Percentiles rank a stretch among this genome's conserved stretches.
phyloP scores from a whole-genome alignment of 2,888 invertebrate species.

The Pollenia amentaria region DNA sequence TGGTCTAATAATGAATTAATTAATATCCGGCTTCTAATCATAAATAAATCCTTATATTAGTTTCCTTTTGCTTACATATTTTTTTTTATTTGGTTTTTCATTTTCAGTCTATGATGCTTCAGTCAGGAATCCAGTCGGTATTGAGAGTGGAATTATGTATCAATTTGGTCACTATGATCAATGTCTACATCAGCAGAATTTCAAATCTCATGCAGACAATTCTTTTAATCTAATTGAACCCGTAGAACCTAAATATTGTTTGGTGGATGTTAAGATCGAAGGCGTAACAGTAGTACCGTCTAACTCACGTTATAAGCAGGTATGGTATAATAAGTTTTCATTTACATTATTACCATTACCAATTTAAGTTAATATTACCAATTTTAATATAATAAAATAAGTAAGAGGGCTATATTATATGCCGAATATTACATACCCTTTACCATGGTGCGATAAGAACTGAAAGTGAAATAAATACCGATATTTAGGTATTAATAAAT shows the following conservation, averaged over 20 bases:
- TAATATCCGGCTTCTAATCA: no score
- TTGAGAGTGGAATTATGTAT: slow-evolving; percentile 88
- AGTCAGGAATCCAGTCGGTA: slow-evolving; percentile 88
- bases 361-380: no score
- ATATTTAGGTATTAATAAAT: no score
- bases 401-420: no score
- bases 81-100: not conserved
- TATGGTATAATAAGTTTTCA: slow-evolving; percentile 43
- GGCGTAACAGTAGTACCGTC: slow-evolving; percentile 75
- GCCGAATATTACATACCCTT: no score
- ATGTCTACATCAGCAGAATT: slow-evolving; percentile 86
- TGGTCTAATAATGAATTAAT: no score
- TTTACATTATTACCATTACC: no score
- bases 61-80: not conserved
- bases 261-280: slow-evolving; percentile 86
- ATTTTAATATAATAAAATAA: no score
- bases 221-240: slow-evolving; percentile 1
- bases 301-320: slow-evolving; percentile 76
- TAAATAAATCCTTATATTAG: not conserved
- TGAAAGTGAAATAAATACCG: no score
- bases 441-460: no score
- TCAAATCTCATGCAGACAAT: slow-evolving; percentile 58
- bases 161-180: slow-evolving; percentile 91
- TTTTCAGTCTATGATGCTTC: slow-evolving; percentile 90
- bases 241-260: slow-evolving; percentile 87